Evolutionary conservation across 92 coral and sea anemone species (phyloP).

Genomic region (Siderastrea radians): DNA sequence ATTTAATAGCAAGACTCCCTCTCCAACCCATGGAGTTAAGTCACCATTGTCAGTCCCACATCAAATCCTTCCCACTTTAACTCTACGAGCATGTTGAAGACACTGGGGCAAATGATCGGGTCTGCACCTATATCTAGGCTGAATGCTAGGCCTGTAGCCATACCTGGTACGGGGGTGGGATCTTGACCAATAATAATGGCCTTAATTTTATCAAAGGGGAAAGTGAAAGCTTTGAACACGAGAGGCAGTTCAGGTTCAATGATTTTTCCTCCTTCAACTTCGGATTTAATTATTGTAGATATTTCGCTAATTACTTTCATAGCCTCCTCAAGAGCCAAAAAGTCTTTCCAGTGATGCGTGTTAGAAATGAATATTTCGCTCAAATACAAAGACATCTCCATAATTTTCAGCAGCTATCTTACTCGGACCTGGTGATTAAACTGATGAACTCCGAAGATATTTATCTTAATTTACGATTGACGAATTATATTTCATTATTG

Average conservation of each 20-base stretch:
- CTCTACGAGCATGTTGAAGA: constrained; percentile 46
- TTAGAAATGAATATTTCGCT: no score
- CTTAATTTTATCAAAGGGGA: constrained; percentile 18
- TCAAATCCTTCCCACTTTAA: constrained; percentile 36
- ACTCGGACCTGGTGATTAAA: no score
- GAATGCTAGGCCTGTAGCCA: constrained; percentile 52
- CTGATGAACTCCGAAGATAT: no score
- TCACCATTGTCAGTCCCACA: constrained; percentile 18
- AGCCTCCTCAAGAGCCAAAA: no score
- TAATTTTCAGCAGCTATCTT: no score
- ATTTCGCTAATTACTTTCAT: no score
- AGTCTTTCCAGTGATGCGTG: no score
- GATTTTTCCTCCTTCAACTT: not conserved
- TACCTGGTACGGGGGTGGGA: constrained; percentile 54
- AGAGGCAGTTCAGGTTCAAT: not conserved
- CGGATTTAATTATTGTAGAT: no score
- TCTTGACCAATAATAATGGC: constrained; percentile 53
- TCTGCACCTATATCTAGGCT: not conserved
- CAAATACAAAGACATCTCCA: no score
- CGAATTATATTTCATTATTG: no score
- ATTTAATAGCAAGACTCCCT: constrained; percentile 48
- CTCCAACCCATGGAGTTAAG: constrained; percentile 17
- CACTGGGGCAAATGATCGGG: constrained; percentile 35
- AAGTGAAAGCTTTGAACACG: constrained; percentile 33
- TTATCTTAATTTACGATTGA: no score